phyloP scores from a whole-genome alignment of 2,113 vertebrate genomes.

The Penelope pileata region DNA sequence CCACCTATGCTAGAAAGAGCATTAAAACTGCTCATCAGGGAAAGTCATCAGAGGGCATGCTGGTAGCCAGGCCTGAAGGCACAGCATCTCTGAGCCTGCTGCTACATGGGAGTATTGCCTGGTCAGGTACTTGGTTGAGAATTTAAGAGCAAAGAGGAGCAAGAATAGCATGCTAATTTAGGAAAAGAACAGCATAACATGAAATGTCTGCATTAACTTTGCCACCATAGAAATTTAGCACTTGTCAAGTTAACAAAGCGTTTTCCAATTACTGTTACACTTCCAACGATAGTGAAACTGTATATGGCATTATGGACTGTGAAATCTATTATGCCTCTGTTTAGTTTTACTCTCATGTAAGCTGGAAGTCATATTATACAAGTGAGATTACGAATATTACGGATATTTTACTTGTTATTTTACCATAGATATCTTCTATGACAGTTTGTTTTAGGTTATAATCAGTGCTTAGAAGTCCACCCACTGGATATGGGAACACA shows the following conservation, averaged over 20 bases:
- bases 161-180: neutral
- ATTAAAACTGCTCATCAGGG: neutral
- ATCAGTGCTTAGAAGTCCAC: neutral
- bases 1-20: neutral
- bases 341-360: neutral
- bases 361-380: neutral
- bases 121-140: neutral
- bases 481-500: neutral
- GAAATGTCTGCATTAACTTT: neutral
- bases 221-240: fast-evolving
- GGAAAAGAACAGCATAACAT: neutral
- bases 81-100: fast-evolving
- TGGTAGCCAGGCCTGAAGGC: neutral
- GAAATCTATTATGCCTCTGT: neutral
- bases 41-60: neutral
- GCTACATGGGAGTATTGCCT: neutral
- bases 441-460: neutral
- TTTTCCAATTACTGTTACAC: neutral
- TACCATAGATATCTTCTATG: neutral
- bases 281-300: neutral
- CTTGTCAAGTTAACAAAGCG: neutral
- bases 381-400: neutral
- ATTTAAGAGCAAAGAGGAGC: neutral
- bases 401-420: neutral
- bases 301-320: fast-evolving